A percentile compares a stretch with the other conserved stretches of the same genome.
phyloP scores from a whole-genome alignment of 2,113 vertebrate genomes.

The Colaptes auratus region DNA sequence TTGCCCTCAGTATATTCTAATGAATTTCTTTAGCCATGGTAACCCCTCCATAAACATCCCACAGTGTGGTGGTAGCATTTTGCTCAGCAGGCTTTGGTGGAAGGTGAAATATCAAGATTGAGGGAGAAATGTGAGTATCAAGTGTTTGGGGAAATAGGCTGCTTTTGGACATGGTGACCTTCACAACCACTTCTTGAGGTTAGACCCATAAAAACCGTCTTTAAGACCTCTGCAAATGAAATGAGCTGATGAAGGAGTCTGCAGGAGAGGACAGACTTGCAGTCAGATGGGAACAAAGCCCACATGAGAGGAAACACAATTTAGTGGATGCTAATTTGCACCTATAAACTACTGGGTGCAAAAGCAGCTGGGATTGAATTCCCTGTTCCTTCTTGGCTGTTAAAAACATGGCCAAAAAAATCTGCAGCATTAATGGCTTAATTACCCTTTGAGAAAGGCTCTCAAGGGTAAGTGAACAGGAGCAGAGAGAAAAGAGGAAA shows the following conservation, averaged over 20 bases:
- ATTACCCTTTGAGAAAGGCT: background rate
- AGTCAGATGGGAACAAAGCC: background rate
- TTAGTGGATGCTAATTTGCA: background rate
- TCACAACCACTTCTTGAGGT: background rate
- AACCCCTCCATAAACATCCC: background rate
- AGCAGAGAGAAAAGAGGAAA: background rate
- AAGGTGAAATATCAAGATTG: background rate
- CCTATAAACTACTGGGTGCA: background rate
- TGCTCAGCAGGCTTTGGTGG: background rate
- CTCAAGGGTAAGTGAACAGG: background rate
- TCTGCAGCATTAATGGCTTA: background rate
- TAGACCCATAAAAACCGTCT: background rate
- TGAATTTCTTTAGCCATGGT: background rate
- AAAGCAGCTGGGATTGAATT: background rate
- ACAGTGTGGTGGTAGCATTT: background rate
- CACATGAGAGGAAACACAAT: background rate
- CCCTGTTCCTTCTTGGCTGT: background rate
- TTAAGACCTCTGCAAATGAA: background rate
- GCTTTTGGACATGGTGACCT: background rate
- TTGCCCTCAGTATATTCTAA: background rate
- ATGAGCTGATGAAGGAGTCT: background rate
- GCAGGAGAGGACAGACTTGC: background rate
- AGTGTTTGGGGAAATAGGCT: background rate
- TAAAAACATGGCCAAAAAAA: background rate
- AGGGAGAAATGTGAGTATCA: background rate